These are phyloP conservation scores for Eremophila alpestris DNA, from an alignment of 2,797 vertebrate genomes.

Conservation along the genomic window DNA sequence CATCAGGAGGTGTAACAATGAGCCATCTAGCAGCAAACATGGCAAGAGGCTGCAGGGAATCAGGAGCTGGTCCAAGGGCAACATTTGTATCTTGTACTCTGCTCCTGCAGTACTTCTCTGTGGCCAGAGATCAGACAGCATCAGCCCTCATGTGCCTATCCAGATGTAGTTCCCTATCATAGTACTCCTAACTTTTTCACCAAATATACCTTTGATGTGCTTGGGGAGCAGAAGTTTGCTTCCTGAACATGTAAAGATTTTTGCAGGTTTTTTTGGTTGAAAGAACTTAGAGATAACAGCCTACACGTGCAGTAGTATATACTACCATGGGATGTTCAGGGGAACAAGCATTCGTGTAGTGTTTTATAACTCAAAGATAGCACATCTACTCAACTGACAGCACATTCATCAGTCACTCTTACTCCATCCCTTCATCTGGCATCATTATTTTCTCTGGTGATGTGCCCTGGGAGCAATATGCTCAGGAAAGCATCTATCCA, in stretches of 20 bases:
- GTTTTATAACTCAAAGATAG: neutral
- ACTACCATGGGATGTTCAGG: neutral
- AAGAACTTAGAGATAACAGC: neutral
- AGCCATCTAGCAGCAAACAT: neutral
- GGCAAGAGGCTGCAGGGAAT: neutral
- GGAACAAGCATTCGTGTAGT: rapidly evolving
- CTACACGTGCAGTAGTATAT: neutral
- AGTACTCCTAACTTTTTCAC: neutral
- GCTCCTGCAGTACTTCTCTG: neutral
- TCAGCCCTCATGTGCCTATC: neutral
- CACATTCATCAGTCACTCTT: neutral
- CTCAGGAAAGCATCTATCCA: neutral
- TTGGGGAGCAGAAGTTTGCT: neutral
- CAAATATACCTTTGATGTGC: neutral
- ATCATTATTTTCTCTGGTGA: neutral
- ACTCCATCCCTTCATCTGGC: neutral
- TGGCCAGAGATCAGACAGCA: neutral
- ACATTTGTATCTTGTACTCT: neutral
- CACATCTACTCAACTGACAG: neutral
- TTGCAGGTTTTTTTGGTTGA: neutral
- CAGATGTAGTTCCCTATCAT: neutral
- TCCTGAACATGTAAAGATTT: neutral
- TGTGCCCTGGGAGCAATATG: neutral
- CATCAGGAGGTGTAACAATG: neutral
- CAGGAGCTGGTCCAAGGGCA: neutral